These are phyloP conservation scores for Drosophila paracracens DNA, from an alignment of 2,888 invertebrate species.

Conservation along the genomic window DNA sequence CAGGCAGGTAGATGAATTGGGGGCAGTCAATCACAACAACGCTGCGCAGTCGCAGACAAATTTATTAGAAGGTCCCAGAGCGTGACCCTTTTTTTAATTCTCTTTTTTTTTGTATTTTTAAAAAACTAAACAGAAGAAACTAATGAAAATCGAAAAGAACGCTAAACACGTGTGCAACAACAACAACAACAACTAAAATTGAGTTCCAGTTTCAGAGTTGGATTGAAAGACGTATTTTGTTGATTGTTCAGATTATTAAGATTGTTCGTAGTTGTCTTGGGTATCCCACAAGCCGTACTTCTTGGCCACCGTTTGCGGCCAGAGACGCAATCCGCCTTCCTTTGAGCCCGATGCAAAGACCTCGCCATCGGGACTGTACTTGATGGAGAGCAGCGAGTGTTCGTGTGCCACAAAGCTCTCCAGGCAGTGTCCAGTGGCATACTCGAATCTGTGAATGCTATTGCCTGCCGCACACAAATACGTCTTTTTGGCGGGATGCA, in stretches of 20 bases:
- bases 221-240: not conserved
- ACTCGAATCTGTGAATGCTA: constrained; percentile 97
- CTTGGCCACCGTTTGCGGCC: constrained; percentile 97
- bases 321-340: constrained; percentile 96
- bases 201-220: constrained; percentile 18
- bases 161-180: constrained; percentile 35
- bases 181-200: constrained; percentile 25
- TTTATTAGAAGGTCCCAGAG: constrained; percentile 64
- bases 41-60: constrained; percentile 55
- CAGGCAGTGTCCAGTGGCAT: constrained; percentile 92
- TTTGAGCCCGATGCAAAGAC: constrained; percentile 97
- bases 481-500: constrained; percentile 93
- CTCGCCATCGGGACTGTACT: constrained; percentile 97
- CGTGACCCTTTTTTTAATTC: constrained; percentile 61
- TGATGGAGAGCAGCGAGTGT: constrained; percentile 95
- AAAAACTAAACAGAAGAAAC: constrained; percentile 25
- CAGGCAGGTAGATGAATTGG: constrained; percentile 61
- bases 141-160: constrained; percentile 20
- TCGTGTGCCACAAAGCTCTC: constrained; percentile 98
- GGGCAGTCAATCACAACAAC: constrained; percentile 73
- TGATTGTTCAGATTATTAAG: constrained; percentile 5
- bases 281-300: constrained; percentile 94
- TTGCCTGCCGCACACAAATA: constrained; percentile 97
- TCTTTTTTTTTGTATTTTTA: constrained; percentile 32
- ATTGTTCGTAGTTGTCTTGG: constrained; percentile 86